phyloP scores from a whole-genome alignment of 2,888 invertebrate genomes.

The Tachystola acroxantha region DNA sequence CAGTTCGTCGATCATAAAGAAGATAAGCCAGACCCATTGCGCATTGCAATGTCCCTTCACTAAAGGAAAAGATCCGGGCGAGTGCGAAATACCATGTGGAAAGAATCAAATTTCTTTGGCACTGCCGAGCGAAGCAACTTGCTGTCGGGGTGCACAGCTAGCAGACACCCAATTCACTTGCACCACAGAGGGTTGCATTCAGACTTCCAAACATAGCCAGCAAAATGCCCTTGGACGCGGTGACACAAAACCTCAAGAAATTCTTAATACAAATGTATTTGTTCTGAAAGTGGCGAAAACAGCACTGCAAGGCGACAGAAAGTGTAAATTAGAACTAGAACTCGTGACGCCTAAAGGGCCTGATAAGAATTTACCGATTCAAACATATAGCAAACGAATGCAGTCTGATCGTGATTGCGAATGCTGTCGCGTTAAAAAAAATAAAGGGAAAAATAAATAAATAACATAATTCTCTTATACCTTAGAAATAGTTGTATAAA shows the following conservation, averaged over 20 bases:
- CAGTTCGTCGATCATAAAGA: conserved; percentile 57
- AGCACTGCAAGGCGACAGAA: conserved; percentile 79
- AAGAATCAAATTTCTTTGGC: conserved; percentile 64
- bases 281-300: conserved; percentile 84
- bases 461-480: conserved; percentile 20
- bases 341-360: conserved; percentile 81
- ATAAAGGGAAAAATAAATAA: conserved; percentile 33
- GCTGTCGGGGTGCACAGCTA: conserved; percentile 48
- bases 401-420: conserved; percentile 59
- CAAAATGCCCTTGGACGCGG: conserved; percentile 42
- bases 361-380: conserved; percentile 72
- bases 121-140: conserved; percentile 51
- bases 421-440: conserved; percentile 38
- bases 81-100: conserved; percentile 57
- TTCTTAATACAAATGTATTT: conserved; percentile 77
- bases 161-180: conserved; percentile 64
- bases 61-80: conserved; percentile 34
- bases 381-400: conserved; percentile 44
- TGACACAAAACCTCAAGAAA: conserved; percentile 48
- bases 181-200: conserved; percentile 62
- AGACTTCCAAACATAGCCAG: conserved; percentile 51
- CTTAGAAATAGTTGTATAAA: too few species aligned
- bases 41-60: conserved; percentile 54
- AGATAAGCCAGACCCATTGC: conserved; percentile 67
- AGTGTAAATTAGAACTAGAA: conserved; percentile 81